phyloP scores from a whole-genome alignment of 2,113 vertebrate species.

The Pituophis catenifer region DNA sequence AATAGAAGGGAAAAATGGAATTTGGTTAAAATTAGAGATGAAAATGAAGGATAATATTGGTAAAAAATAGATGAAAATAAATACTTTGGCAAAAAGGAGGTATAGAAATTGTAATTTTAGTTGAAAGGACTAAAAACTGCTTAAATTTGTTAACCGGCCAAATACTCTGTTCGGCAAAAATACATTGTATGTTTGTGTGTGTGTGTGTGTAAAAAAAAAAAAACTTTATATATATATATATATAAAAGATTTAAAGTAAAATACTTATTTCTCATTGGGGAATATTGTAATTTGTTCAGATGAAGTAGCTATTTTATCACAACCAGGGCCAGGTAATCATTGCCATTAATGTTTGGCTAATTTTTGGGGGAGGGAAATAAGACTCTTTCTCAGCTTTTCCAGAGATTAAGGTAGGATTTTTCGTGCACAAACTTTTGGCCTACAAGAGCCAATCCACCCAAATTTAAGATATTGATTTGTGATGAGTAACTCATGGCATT shows the following conservation, averaged over 20 bases:
- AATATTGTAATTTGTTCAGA: background rate
- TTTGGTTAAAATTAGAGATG: too few relatives aligned
- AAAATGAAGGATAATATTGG: too few relatives aligned
- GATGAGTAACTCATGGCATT: background rate
- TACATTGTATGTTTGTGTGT: too few relatives aligned
- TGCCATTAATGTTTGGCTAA: background rate
- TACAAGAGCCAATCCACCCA: background rate
- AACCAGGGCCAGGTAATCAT: background rate
- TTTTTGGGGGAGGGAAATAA: background rate
- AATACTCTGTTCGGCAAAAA: too few relatives aligned
- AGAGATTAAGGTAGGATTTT: background rate
- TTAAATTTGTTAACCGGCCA: too few relatives aligned
- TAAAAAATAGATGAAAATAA: too few relatives aligned
- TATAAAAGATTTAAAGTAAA: background rate
- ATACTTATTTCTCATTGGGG: background rate
- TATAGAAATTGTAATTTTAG: too few relatives aligned
- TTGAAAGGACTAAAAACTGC: too few relatives aligned
- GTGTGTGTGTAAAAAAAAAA: too few relatives aligned
- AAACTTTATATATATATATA: too few relatives aligned
- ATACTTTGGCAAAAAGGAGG: too few relatives aligned
- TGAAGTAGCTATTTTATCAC: background rate
- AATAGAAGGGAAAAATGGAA: too few relatives aligned
- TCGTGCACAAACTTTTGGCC: background rate
- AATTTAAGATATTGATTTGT: background rate
- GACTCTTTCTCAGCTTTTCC: background rate